Conservation (phyloP, 23 tunicate species). For the Halocynthia roretzi region DNA sequence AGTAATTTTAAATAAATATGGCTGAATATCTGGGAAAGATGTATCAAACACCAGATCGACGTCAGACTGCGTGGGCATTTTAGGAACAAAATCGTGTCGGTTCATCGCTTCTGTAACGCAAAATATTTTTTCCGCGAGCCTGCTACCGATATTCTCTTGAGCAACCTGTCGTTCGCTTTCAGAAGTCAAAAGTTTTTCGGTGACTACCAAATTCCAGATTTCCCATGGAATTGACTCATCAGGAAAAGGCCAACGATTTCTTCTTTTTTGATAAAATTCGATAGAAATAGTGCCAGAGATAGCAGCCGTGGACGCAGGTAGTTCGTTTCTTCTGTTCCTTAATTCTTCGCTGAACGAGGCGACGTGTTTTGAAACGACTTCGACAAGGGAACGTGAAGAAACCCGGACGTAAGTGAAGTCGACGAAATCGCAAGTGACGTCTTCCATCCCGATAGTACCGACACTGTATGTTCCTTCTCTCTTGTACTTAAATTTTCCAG, state of each 20-base stretch:
- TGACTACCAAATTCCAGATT: conserved; percentile 69
- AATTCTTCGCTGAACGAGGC: conserved; percentile 48
- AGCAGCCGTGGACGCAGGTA: conserved; percentile 4
- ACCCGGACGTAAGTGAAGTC: conserved; percentile 77
- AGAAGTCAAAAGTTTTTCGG: conserved; percentile 36
- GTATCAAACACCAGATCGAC: conserved; percentile 69
- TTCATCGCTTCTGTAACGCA: conserved; percentile 75
- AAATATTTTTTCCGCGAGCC: conserved; percentile 46
- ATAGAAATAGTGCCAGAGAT: conserved; percentile 52
- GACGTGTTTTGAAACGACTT: conserved; percentile 39
- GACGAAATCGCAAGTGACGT: conserved; percentile 69
- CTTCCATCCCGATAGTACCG: conserved; percentile 88
- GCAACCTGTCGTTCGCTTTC: conserved; percentile 37
- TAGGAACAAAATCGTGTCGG: conserved; percentile 69
- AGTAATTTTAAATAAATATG: conserved; percentile 62
- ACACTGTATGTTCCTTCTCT: conserved; percentile 50
- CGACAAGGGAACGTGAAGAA: conserved; percentile 37
- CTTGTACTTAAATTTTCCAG: conserved; percentile 70
- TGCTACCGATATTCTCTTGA: conserved; percentile 32
- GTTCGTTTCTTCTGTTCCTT: conserved; percentile 5
- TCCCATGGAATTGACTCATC: conserved; percentile 90
- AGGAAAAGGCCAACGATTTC: conserved; percentile 47
- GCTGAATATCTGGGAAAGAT: conserved; percentile 63
- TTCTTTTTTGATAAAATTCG: conserved; percentile 76
- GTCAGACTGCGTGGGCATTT: conserved; percentile 64